These are phyloP conservation scores for Luffia ferchaultella DNA, from an alignment of 2,888 invertebrate species.

Conservation along the genomic window DNA sequence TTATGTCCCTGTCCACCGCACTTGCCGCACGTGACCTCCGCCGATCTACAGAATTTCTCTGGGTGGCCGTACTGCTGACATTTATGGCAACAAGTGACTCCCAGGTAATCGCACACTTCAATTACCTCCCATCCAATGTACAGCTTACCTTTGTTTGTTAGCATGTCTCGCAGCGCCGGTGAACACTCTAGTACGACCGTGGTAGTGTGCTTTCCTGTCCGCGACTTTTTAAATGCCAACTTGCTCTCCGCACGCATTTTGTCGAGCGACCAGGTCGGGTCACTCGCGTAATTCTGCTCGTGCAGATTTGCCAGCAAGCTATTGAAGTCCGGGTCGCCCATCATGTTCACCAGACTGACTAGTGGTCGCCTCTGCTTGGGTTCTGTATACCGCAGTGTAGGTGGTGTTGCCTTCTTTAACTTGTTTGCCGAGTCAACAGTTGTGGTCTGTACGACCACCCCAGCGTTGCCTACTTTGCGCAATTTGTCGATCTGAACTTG, in stretches of 20 bases:
- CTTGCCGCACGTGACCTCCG: too few species aligned
- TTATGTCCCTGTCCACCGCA: too few species aligned
- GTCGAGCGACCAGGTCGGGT: too few species aligned
- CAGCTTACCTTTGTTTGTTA: rapidly evolving
- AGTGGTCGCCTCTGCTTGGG: too few species aligned
- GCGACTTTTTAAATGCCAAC: neutral
- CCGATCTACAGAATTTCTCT: too few species aligned
- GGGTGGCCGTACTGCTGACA: too few species aligned
- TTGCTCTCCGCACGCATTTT: slow-evolving; percentile 5
- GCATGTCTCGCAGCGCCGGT: neutral
- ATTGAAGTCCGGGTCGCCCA: neutral
- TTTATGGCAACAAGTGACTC: too few species aligned
- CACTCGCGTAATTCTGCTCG: slow-evolving; percentile 8
- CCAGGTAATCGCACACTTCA: slow-evolving; percentile 22
- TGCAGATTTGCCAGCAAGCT: neutral
- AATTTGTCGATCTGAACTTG: too few species aligned
- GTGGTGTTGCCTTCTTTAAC: too few species aligned
- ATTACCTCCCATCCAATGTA: too few species aligned
- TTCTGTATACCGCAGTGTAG: too few species aligned
- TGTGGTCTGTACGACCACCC: too few species aligned
- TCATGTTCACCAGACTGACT: neutral
- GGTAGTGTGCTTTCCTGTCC: neutral
- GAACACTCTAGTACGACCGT: slow-evolving; percentile 12
- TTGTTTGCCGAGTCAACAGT: neutral
- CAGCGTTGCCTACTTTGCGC: neutral